Base-by-base conservation (phyloP, 2,797 vertebrate genomes). In the Neosilurus mollespiculum region DNA sequence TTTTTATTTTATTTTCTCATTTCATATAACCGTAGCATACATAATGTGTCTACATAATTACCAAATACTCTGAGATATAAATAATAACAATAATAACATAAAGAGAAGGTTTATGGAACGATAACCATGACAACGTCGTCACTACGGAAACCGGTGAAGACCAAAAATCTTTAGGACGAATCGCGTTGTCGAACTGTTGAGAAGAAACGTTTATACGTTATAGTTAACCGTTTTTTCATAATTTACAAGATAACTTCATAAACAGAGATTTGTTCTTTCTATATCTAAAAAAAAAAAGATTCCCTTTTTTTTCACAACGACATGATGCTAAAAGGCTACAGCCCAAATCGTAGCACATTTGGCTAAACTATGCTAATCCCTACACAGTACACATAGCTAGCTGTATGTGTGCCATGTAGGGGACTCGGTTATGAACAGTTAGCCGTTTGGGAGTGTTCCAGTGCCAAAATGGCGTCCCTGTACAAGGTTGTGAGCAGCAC, bases 391-490 rank as follows among this genome's bases (percentile, higher is more conserved):
- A 78, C 9, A 43, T 2, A 9, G n/a, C 26, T 24, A 4, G 14
- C 49, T 9, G 51, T 6, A 15, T 66, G 2, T 49, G 0, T n/a
- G 15, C 59, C 66, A 58, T 34, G 11, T 59, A 76, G 73, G 56
- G 73, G 0, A 59, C 64, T 80, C 8, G 1, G 2, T n/a, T 34
- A 3, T 12, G 30, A 18, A 49, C 0, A 15, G 4, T 14, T 15
- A 0, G 20, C 56, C 0, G 61, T 26, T 53, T 51, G 43, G 11
- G 18, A 24, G 51, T 18, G 79, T 6, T 49, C 3, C 20, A 11
- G 22, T 30, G 16, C 58, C 43, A 88, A 83, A 9, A 91, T 91
- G 91, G 89, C 94, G 77, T 86, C 90, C 4, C 1, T 91, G 79
- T 84, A 84, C 53, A 89, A 87, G 26, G 87, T 90, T 26, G 87